Evolutionary conservation across 2,113 vertebrate genomes (phyloP), one percentile per base, ranked within the genome.

Genomic region (Hippocampus zosterae): DNA sequence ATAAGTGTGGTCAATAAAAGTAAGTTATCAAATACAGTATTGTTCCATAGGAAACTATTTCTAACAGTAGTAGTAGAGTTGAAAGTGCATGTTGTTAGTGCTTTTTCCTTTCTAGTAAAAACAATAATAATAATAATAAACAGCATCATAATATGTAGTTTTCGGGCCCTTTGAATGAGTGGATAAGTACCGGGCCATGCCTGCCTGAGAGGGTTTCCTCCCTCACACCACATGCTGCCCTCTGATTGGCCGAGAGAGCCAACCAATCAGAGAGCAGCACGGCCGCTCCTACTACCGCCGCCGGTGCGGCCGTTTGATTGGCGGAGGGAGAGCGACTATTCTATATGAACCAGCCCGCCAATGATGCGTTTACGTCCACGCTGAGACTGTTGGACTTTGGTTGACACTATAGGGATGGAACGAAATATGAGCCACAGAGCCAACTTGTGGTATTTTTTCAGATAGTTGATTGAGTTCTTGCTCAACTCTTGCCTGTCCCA

Each of bases 331-430:
- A 57, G 65, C 73, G 23, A 52, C 73, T 77, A 79, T 89, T 87
- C 87, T 85, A 81, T 91, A 89, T 84, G 82, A 91, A 91, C 84
- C 79, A 85, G 83, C 76, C 87, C 90, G 89, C 90, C 87, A 91
- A 90, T 77, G 75, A 72, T 44, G 70, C 73, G 21, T 82, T 69
- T 74, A 68, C 74, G 6, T 56, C 67, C 79, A 48, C 68, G 75
- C 82, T 85, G 70, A 77, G 76, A 68, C 57, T 29, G 74, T 65
- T 40, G 55, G 67, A 18, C 76, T 80, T 84, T 74, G 71, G 76
- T 68, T 29, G 8, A 18, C 62, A 29, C 60, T 70, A 37, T 74
- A 66, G 69, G 72, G 63, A 82, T 81, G 52, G 13, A 85, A 79
- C 78, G 76, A 81, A 84, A 80, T 62, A 33, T 42, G 68, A 74